A percentile compares a stretch with the other conserved stretches of the same genome.
phyloP scores from a whole-genome alignment of 2,888 invertebrate genomes.

The Dryocosmus kuriphilus region DNA sequence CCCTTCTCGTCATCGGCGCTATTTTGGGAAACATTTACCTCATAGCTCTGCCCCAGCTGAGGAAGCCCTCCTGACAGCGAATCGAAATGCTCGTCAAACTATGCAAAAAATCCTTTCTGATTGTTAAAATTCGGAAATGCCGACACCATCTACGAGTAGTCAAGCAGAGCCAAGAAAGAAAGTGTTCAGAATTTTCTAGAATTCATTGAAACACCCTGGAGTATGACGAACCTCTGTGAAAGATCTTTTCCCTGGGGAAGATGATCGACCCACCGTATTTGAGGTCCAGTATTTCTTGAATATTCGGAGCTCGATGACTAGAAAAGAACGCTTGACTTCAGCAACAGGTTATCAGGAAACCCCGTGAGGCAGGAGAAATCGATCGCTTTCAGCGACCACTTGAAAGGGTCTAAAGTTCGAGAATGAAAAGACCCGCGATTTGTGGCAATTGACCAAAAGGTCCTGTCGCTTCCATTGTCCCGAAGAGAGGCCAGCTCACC shows the following conservation, averaged over 20 bases:
- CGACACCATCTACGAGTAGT: constrained; percentile 72
- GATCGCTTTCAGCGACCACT: constrained; percentile 4
- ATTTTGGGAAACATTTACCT: constrained; percentile 75
- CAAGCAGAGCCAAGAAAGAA: neutral
- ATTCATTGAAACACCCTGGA: neutral
- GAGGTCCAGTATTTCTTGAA: neutral
- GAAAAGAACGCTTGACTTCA: neutral
- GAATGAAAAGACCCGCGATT: neutral
- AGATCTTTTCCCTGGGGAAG: neutral
- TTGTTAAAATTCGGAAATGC: constrained; percentile 73
- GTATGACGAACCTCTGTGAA: neutral
- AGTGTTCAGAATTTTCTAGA: neutral
- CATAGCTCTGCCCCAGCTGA: constrained; percentile 73
- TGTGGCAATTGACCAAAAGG: neutral
- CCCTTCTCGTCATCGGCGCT: constrained; percentile 72
- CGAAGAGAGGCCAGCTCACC: neutral
- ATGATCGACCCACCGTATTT: neutral
- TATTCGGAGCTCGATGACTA: neutral
- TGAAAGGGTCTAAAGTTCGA: constrained; percentile 14
- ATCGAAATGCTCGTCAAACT: constrained; percentile 73
- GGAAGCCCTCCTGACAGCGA: constrained; percentile 74
- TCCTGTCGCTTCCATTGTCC: neutral
- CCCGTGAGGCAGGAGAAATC: neutral
- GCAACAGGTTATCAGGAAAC: constrained; percentile 11
- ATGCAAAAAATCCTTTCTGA: constrained; percentile 73